phyloP scores from a whole-genome alignment of 2,888 invertebrate species.

The Sarcophaga variegata region DNA sequence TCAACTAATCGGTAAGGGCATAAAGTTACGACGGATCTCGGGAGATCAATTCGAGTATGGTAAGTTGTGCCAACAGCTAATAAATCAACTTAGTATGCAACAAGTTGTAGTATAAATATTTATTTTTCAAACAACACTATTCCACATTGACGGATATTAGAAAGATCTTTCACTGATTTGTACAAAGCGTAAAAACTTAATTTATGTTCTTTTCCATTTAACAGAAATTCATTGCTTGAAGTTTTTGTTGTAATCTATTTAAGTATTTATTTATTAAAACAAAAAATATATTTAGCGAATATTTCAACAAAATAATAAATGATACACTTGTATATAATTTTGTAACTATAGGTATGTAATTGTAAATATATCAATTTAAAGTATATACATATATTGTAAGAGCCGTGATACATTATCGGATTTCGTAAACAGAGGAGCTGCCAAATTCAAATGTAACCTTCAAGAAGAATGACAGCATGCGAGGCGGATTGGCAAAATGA shows the following conservation, averaged over 20 bases:
- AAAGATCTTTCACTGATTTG: not conserved
- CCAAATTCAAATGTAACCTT: not conserved
- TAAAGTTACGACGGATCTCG: slow-evolving; percentile 93
- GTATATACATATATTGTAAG: not conserved
- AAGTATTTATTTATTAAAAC: not conserved
- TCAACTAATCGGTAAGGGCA: slow-evolving; percentile 86
- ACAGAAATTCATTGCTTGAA: not conserved
- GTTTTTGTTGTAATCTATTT: not conserved
- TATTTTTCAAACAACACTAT: not conserved
- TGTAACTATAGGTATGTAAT: not conserved
- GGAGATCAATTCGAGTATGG: slow-evolving; percentile 94
- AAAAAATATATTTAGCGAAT: not conserved
- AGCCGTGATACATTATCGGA: not conserved
- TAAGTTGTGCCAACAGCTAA: slow-evolving; percentile 92
- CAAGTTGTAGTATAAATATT: slow-evolving; percentile 75
- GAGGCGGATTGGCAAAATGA: too few species aligned
- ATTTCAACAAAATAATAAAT: too few species aligned
- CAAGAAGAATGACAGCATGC: not conserved
- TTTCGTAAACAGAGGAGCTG: too few species aligned
- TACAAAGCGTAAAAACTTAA: not conserved
- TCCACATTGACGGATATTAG: not conserved
- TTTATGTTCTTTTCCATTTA: not conserved
- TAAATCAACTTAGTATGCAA: slow-evolving; percentile 91
- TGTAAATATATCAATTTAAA: not conserved
- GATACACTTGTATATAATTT: slow-evolving; percentile 4